Evolutionary conservation across 2,888 invertebrate genomes (phyloP).

Genomic region (Drosophila merina): DNA sequence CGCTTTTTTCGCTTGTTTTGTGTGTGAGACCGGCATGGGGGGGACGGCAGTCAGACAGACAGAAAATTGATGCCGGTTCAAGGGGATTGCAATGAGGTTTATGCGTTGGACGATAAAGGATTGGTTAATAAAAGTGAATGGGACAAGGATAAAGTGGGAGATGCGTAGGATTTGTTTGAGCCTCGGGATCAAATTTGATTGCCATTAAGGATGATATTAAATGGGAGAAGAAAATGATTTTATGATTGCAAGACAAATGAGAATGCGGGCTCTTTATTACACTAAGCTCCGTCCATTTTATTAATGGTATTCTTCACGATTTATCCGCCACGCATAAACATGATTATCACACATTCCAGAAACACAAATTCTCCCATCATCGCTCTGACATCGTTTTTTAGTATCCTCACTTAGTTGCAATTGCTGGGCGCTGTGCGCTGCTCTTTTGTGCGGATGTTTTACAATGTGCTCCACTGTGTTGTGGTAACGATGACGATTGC

Average conservation of each 20-base stretch:
- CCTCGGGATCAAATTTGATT: slow-evolving; percentile 7
- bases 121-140: slow-evolving; percentile 39
- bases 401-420: slow-evolving; percentile 43
- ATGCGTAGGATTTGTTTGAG: slow-evolving; percentile 16
- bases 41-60: slow-evolving; percentile 56
- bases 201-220: background rate
- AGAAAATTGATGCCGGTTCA: slow-evolving; percentile 69
- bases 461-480: slow-evolving; percentile 75
- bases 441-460: slow-evolving; percentile 74
- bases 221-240: background rate
- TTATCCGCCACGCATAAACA: slow-evolving; percentile 37
- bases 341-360: slow-evolving; percentile 28
- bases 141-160: slow-evolving; percentile 29
- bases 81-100: slow-evolving; percentile 51
- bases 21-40: slow-evolving; percentile 6
- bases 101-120: slow-evolving; percentile 58
- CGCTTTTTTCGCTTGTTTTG: slow-evolving; percentile 35
- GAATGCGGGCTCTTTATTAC: background rate
- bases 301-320: background rate
- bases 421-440: slow-evolving; percentile 48
- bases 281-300: no score
- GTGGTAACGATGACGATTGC: slow-evolving; percentile 80
- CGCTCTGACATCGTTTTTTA: slow-evolving; percentile 28
- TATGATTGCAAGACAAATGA: slow-evolving; percentile 3
- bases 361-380: slow-evolving; percentile 46